These are phyloP conservation scores for Mimumesa dahlbomi DNA, from an alignment of 2,888 invertebrate genomes.

Conservation along the genomic window DNA sequence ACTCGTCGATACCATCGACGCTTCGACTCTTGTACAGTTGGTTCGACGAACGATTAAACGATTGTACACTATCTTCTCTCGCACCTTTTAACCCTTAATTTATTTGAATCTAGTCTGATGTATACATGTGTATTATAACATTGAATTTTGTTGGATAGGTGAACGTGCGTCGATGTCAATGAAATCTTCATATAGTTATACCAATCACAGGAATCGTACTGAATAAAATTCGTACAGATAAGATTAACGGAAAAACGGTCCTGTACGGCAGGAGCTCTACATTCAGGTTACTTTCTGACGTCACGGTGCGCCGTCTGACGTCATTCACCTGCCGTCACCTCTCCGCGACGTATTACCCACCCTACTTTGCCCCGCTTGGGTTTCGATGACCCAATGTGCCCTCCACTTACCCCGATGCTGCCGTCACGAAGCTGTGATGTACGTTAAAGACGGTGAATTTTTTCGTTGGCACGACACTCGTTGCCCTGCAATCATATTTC, in stretches of 20 bases:
- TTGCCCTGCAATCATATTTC: no score
- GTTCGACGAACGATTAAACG: no score
- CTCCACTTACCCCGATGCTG: slow-evolving; percentile 3
- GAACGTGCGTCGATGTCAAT: no score
- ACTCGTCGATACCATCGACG: slow-evolving; percentile 1
- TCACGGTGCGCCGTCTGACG: slow-evolving; percentile 73
- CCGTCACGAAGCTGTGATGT: no score
- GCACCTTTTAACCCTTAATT: no score
- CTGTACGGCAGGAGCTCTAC: slow-evolving; percentile 11
- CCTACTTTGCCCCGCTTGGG: slow-evolving; percentile 32
- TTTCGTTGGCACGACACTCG: no score
- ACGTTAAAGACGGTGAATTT: no score
- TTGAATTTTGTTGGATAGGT: no score
- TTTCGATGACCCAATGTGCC: slow-evolving; percentile 59
- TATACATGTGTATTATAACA: no score
- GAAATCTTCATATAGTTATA: no score
- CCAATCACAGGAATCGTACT: neutral
- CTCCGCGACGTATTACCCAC: slow-evolving; percentile 28
- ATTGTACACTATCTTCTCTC: no score
- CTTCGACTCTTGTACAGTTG: neutral
- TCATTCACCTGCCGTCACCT: slow-evolving; percentile 72
- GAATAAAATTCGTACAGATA: neutral
- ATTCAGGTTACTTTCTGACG: slow-evolving; percentile 70
- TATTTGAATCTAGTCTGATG: no score
- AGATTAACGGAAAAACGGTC: slow-evolving; percentile 5